Conservation (phyloP, 1,140 invertebrate species). For the Mycetomoellerius zeteki region DNA sequence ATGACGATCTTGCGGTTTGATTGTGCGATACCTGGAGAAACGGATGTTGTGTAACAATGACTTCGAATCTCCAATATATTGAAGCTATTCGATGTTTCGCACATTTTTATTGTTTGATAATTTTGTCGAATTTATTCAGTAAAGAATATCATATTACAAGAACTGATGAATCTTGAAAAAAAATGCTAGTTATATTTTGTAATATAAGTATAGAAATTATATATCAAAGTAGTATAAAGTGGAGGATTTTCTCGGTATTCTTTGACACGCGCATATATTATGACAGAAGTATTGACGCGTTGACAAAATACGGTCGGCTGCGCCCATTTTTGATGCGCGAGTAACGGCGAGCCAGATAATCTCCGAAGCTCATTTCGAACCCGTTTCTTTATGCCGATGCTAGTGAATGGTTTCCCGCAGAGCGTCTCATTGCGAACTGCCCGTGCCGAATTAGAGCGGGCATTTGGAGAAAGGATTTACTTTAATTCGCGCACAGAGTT, state of each 20-base stretch:
- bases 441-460: constrained; percentile 73
- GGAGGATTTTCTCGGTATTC: background rate
- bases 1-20: constrained; percentile 63
- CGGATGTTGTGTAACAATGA: background rate
- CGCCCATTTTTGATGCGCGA: constrained; percentile 73
- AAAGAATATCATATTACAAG: background rate
- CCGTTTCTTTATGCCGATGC: constrained; percentile 71
- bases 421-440: constrained; percentile 62
- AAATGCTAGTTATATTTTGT: background rate
- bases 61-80: background rate
- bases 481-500: constrained; percentile 75
- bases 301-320: constrained; percentile 74
- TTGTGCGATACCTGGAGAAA: constrained; percentile 20
- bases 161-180: background rate
- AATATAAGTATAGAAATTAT: background rate
- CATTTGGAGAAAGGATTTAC: constrained; percentile 76
- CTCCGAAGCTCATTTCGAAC: constrained; percentile 73
- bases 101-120: background rate
- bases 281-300: constrained; percentile 67
- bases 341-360: constrained; percentile 73
- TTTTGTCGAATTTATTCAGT: background rate
- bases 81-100: background rate
- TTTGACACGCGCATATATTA: constrained; percentile 56
- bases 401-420: constrained; percentile 76
- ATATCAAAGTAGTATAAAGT: background rate